Evolutionary conservation across 2,888 invertebrate species (phyloP), one percentile per base, ranked within the genome.

Genomic region (Steromphala cineraria): DNA sequence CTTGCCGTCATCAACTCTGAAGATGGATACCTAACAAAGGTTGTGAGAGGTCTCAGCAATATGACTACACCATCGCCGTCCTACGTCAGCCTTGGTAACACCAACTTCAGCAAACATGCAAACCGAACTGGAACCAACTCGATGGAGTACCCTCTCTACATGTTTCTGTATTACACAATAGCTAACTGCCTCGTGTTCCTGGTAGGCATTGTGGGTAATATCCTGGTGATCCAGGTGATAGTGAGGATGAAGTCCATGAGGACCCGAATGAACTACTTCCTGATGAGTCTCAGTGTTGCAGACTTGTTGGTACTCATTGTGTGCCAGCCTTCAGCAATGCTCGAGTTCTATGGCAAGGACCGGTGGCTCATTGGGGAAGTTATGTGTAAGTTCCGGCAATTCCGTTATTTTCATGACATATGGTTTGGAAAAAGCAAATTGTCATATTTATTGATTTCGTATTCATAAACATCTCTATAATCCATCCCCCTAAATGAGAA

Each of bases 271-370:
- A 98, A 98, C 93, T 97, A 98, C 90, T 98, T 98, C 94, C 95
- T 98, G 91, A 96, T 98, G 93, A 98, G 98, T 94, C 94, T 98
- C 92, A 98, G 98, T 93, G 96, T 98, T 55, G 98, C 98, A n/a
- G 98, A 98, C 94, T 94, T 98, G 89, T 96, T 98, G 95, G 98
- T 98, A 88, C 94, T 98, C 87, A 94, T 98, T 84, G 96, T 98
- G 83, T 98, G 98, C 93, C 97, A 98, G 83, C 98, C 98, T 10
- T 97, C 98, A 0, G 97, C 97, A 55, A 95, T 98, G 62, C 96
- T 98, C 24, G 98, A 98, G 93, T 96, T 98, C 75, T 97, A 98
- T 93, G 96, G 97, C 17, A 96, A 96, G n/a, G 97, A 98, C 93
- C 96, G 97, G 2, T 98, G 98, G 98, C 96, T 97, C 85, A 95